Base-by-base conservation (phyloP, 2,888 invertebrate genomes). In the Polydrusus cervinus region DNA sequence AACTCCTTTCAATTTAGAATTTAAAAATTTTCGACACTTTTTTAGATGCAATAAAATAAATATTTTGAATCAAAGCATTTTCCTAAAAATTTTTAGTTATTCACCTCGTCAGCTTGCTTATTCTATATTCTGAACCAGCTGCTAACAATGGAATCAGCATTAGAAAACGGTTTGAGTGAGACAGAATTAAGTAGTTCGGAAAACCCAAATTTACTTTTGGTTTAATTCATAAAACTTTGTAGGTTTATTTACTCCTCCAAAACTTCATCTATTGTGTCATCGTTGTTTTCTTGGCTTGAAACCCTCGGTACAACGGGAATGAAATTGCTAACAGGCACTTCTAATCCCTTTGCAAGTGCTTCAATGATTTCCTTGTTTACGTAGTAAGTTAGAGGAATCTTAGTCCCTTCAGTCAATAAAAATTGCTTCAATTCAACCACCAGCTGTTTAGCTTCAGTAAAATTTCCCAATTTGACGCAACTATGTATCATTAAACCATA, bases 401-500 rank as follows among this genome's bases (percentile, higher is more conserved):
- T 84, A 14, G 82, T 83, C 11, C 83, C 83, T 16, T 82, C 80
- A 8, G 78, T 78, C 16, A 77, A 69, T 64, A 88, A 80, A 74
- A 85, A 79, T 74, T 87, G 86, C 34, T 83, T 83, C 51, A 88
- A 79, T 72, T 87, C 87, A 5, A 79, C 75, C 34, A 87, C 83
- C 8, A 85, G 78, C 71, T 86, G 85, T 73, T 85, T 87, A 0
- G 86, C 87, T 75, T 86, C 87, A 0, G 81, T 64, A 75, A 84
- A 87, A 75, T 84, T 83, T 10, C 83, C 84, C 14, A 77, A 76
- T 81, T 86, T 86, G 0, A 87, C 81, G 61, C 81, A 83, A 74
- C 85, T 83, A 68, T 87, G 87, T 67, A 88, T 87, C 87, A 88
- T 87, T 34, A 86, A 76, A 3, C 87, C 86, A 72, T 86, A 88